A percentile compares a stretch with the other conserved stretches of the same genome.
Evolutionary conservation across 2,888 invertebrate species (phyloP).

Genomic region (Zootermopsis nevadensis): DNA sequence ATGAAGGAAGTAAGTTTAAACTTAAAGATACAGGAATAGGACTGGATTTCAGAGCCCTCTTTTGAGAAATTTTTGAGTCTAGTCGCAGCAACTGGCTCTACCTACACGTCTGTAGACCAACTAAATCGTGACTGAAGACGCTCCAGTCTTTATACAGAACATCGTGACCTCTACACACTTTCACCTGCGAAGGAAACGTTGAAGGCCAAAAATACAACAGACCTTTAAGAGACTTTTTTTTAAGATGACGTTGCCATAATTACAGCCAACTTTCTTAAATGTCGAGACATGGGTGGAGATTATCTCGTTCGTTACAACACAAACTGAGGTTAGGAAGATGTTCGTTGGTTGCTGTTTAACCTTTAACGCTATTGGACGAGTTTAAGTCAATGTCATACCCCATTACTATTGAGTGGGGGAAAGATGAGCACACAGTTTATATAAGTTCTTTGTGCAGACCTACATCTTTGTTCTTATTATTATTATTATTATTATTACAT

Average conservation of each 20-base stretch:
- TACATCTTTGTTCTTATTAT: background rate
- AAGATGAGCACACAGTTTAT: background rate
- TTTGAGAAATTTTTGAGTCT: no score
- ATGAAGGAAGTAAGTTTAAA: no score
- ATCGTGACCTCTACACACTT: background rate
- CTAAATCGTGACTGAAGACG: background rate
- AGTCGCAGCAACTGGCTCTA: background rate
- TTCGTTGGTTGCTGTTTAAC: constrained; percentile 3
- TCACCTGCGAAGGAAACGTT: background rate
- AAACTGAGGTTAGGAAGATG: background rate
- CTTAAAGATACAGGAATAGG: no score
- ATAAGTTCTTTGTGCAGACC: background rate
- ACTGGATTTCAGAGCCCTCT: no score
- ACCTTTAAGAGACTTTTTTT: constrained; percentile 11
- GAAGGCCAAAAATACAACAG: constrained; percentile 24
- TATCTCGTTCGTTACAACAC: background rate
- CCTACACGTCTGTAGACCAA: background rate
- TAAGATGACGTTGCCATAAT: constrained; percentile 30
- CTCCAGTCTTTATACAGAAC: background rate
- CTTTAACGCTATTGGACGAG: constrained; percentile 23
- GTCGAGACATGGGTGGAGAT: constrained; percentile 19
- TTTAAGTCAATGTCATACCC: constrained; percentile 15
- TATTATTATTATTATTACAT: background rate
- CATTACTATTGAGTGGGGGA: background rate
- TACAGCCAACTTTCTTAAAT: constrained; percentile 36